Percentiles rank a stretch among this genome's conserved stretches.
These are phyloP conservation scores for Setipinna tenuifilis DNA, from an alignment of 2,797 vertebrate species.

Conservation along the genomic window DNA sequence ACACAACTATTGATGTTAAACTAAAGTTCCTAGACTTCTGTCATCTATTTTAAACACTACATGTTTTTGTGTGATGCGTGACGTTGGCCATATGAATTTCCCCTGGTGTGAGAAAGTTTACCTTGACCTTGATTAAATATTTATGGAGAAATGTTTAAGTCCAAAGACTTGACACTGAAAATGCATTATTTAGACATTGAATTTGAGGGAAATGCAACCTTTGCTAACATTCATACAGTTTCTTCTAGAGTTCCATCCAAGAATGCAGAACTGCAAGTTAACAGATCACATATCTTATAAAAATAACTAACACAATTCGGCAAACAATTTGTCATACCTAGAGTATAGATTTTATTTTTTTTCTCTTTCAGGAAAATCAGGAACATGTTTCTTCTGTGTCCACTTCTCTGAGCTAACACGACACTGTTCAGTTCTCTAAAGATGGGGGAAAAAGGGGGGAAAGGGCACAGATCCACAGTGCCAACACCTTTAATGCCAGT, in stretches of 20 bases:
- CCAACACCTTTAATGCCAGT: conserved; percentile 17
- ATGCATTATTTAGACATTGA: too few relatives aligned
- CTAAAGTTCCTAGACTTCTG: too few relatives aligned
- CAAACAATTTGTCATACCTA: neutral
- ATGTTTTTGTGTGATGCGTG: too few relatives aligned
- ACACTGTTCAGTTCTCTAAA: neutral
- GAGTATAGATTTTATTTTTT: neutral
- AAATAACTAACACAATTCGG: too few relatives aligned
- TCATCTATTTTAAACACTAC: too few relatives aligned
- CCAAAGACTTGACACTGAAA: too few relatives aligned
- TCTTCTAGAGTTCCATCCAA: neutral
- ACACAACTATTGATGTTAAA: too few relatives aligned
- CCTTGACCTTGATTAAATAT: too few relatives aligned
- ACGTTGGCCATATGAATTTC: too few relatives aligned
- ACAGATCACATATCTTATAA: neutral
- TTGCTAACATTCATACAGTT: neutral
- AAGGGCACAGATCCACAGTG: neutral
- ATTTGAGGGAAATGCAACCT: neutral
- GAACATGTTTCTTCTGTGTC: neutral
- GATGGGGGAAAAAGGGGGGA: neutral
- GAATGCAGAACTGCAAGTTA: neutral
- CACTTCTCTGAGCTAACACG: neutral
- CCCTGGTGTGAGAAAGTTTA: too few relatives aligned
- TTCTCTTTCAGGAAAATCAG: neutral
- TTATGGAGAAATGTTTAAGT: too few relatives aligned